Evolutionary conservation across 2,113 vertebrate genomes (phyloP), one percentile per base, ranked within the genome.

Genomic region (Cynoglossus semilaevis): DNA sequence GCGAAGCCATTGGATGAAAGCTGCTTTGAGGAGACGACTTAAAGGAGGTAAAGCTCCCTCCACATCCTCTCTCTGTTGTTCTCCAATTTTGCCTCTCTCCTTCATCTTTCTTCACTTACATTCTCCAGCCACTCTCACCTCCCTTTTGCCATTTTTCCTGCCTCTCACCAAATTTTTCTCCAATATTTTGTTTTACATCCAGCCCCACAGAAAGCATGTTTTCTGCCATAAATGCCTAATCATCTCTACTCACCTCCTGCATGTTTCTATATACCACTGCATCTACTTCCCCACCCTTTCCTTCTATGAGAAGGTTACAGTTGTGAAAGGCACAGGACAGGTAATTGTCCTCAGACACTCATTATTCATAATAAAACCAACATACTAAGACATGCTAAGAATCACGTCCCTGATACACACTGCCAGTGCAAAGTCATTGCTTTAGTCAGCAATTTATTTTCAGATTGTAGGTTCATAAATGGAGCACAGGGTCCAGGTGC

Each of bases 401-500:
- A 29, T 29, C 22, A 29, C 22, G 22, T 29, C 22, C 22, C 6
- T 6, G 6, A 2, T 29, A 29, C 22, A 29, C 22, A 29, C 22
- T 29, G 22, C 22, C 41, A 7, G 35, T 42, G 43, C 38, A 11
- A 40, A n/a, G 0, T 29, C 49, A 48, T 65, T 58, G 51, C 45
- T 51, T 69, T 46, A 19, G 44, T 54, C 11, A 15, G 14, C 15
- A 34, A 42, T 35, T 74, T 18, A 68, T 72, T 72, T 61, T 43
- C 69, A 71, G 53, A 38, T 72, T 77, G 59, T 43, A 44, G 17
- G 58, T 62, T 18, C 40, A 1, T 29, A 72, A 74, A 77, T 68
- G 43, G 59, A 70, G 58, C 61, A 42, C 15, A 11, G 72, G 82
- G 81, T 84, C 79, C 85, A 89, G 85, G 87, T 89, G 87, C 12